These are phyloP conservation scores for Atta colombica DNA, from an alignment of 1,140 invertebrate genomes.

Conservation along the genomic window DNA sequence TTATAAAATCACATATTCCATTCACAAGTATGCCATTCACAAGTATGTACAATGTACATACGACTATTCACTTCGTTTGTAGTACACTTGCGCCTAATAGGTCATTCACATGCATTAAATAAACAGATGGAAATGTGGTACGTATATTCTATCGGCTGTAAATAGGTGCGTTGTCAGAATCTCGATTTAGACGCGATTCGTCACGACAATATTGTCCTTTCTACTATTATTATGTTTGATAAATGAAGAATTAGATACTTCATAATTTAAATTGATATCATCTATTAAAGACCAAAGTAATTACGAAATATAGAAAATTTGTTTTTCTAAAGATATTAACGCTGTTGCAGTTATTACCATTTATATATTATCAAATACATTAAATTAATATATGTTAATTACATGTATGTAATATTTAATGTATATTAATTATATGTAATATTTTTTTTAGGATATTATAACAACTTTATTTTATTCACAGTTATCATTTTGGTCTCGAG, in stretches of 20 bases:
- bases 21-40: conserved; percentile 11
- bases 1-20: conserved; percentile 22
- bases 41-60: conserved; percentile 4
- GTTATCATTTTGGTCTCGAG: background rate
- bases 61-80: conserved; percentile 37
- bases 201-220: background rate
- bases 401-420: background rate
- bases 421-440: too few species aligned
- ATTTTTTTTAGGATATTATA: background rate
- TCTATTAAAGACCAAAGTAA: background rate
- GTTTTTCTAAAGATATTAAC: background rate
- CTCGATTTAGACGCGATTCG: conserved; percentile 7
- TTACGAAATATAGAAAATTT: background rate
- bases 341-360: background rate
- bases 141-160: conserved; percentile 16
- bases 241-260: background rate
- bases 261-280: too few species aligned
- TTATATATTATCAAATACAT: background rate
- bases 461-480: background rate
- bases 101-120: conserved; percentile 28
- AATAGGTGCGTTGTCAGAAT: conserved; percentile 20
- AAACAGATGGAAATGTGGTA: conserved; percentile 2
- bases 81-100: conserved; percentile 18
- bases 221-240: background rate
- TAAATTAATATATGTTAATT: background rate